These are phyloP conservation scores for Anser cygnoides DNA, from an alignment of 2,113 vertebrate species.

Conservation along the genomic window DNA sequence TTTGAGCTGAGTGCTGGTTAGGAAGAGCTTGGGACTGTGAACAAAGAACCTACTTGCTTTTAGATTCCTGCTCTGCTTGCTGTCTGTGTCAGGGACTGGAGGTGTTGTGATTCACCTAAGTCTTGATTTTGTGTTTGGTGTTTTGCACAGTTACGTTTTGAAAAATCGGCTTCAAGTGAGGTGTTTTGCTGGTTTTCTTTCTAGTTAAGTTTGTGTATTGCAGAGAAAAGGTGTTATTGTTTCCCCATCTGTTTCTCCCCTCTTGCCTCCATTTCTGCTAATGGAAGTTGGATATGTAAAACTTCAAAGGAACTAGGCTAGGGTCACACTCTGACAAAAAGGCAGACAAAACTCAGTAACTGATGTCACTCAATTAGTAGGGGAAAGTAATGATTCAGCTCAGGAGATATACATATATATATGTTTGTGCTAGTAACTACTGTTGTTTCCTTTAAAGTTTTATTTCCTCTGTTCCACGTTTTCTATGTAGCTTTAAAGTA, in stretches of 20 bases:
- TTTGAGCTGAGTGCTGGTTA: not conserved
- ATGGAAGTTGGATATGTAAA: not conserved
- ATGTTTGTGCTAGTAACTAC: not conserved
- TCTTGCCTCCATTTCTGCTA: not conserved
- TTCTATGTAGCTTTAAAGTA: slow-evolving; percentile 21
- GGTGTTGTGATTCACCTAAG: not conserved
- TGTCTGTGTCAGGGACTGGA: not conserved
- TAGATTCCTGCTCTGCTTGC: slow-evolving; percentile 36
- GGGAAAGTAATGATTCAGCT: not conserved
- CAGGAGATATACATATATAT: not conserved
- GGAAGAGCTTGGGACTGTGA: not conserved
- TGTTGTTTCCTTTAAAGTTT: not conserved
- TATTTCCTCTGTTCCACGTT: not conserved
- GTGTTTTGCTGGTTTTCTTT: not conserved
- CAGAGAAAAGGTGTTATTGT: not conserved
- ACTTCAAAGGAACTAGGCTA: not conserved
- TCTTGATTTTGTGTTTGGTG: not conserved
- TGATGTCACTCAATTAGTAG: not conserved
- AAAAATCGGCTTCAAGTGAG: not conserved
- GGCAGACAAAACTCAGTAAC: not conserved
- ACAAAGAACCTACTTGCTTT: slow-evolving; percentile 49
- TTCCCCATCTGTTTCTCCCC: not conserved
- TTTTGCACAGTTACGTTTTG: not conserved
- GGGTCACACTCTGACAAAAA: not conserved
- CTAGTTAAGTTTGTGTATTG: not conserved